phyloP scores from a whole-genome alignment of 2,797 vertebrate genomes.

The Pelodytes ibericus region DNA sequence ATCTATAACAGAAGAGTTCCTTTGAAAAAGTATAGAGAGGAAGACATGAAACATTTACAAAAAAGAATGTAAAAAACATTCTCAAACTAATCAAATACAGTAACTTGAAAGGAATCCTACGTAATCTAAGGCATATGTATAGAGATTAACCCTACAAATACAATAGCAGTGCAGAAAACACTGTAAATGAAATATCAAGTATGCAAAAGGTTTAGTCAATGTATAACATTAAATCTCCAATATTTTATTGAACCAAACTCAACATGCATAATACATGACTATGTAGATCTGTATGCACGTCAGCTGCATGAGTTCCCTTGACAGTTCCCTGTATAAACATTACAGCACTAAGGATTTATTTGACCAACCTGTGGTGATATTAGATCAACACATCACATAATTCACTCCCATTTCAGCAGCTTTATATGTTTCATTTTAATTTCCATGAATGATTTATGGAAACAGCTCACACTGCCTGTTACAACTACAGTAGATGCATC shows the following conservation, averaged over 20 bases:
- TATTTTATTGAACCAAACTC: slow-evolving; percentile 35
- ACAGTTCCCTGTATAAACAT: slow-evolving; percentile 42
- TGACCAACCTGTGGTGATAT: slow-evolving; percentile 35
- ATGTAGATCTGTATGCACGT: slow-evolving; percentile 38
- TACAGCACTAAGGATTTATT: slow-evolving; percentile 45
- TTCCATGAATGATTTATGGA: slow-evolving; percentile 48
- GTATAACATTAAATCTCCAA: slow-evolving; percentile 23
- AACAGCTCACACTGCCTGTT: slow-evolving; percentile 22
- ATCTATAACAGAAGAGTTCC: slow-evolving; percentile 9
- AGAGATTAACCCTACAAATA: too few species aligned
- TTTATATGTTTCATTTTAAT: slow-evolving; percentile 48
- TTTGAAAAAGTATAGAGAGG: slow-evolving; percentile 20
- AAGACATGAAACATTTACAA: neutral
- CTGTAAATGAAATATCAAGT: too few species aligned
- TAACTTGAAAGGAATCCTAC: slow-evolving; percentile 18
- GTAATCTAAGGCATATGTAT: too few species aligned
- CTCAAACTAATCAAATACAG: slow-evolving; percentile 26
- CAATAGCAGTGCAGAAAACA: too few species aligned
- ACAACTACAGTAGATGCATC: neutral
- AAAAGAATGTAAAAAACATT: slow-evolving; percentile 9
- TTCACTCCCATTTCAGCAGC: slow-evolving; percentile 36
- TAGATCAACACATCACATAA: slow-evolving; percentile 45
- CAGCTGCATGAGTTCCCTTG: slow-evolving; percentile 32
- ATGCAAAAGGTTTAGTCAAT: too few species aligned
- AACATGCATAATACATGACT: slow-evolving; percentile 18